Conservation (phyloP, 2,888 invertebrate species). For the Ophion costatus region DNA sequence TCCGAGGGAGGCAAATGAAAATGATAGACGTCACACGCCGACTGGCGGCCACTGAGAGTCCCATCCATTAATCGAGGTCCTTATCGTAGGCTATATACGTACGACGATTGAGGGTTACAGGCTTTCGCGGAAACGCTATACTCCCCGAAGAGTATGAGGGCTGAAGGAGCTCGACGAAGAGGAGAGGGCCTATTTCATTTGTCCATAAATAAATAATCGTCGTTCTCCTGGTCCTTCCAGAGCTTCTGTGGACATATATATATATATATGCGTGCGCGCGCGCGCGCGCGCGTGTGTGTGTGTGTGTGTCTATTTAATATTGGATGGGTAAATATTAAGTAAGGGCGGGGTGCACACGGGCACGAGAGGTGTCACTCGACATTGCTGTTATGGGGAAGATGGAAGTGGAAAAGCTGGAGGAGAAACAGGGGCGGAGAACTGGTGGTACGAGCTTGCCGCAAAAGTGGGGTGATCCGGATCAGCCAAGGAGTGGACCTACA, state of each 20-base stretch:
- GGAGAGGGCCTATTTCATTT: conserved; percentile 78
- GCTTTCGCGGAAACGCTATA: conserved; percentile 41
- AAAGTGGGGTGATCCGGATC: conserved; percentile 28
- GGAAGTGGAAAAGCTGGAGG: conserved; percentile 51
- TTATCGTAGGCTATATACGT: conserved; percentile 15
- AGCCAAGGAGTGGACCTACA: not conserved
- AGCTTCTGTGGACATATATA: conserved; percentile 34
- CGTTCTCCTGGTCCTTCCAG: conserved; percentile 71
- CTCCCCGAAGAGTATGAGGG: conserved; percentile 32
- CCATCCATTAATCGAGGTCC: conserved; percentile 79
- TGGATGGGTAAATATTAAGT: conserved; percentile 62
- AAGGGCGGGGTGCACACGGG: conserved; percentile 51
- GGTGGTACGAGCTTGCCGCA: not conserved
- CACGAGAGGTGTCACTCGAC: conserved; percentile 76
- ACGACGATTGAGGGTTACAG: conserved; percentile 34
- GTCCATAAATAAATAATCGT: conserved; percentile 80
- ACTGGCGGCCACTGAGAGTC: conserved; percentile 79
- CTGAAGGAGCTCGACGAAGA: conserved; percentile 47
- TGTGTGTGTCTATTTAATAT: conserved; percentile 25
- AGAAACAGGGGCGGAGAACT: conserved; percentile 58
- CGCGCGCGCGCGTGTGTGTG: no score
- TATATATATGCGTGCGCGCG: no score
- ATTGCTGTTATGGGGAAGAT: conserved; percentile 59
- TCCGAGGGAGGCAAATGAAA: conserved; percentile 79
- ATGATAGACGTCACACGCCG: conserved; percentile 78